Base-by-base conservation (phyloP, 1,140 invertebrate species). In the Berghia stephanieae region DNA sequence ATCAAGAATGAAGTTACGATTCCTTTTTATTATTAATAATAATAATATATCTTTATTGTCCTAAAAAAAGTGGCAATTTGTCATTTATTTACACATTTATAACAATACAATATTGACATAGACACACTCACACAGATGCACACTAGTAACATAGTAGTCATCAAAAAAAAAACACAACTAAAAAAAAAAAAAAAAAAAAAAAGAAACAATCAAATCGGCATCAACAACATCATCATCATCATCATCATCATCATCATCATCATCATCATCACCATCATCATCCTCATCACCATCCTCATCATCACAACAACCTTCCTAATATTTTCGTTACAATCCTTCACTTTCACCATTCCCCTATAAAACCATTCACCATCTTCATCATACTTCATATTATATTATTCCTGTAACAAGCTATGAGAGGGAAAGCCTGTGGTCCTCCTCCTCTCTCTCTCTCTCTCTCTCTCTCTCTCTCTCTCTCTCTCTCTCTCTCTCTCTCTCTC, bases 351-450 rank as follows among this genome's bases (percentile, higher is more conserved):
- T n/a, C n/a, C n/a, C n/a, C n/a, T n/a, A n/a, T n/a, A n/a, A n/a
- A n/a, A n/a, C n/a, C n/a, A n/a, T n/a, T n/a, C n/a, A n/a, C n/a
- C 71, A 66, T 75, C 71, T 57, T 75, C 77, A 79, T 79, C 72
- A 78, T 73, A 42, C 57, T 69, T 38, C 31, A 38, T 38, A 69
- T 69, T 27, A 63, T 63, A 16, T 21, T 63, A 16, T 21, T 63
- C 57, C 18, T 10, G n/a, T 36, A 36, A 68, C 18, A 68, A 36
- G 34, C 18, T 5, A 36, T n/a, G 38, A 68, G n/a, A 67, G 27
- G 38, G 34, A 67, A 4, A 57, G 21, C 52, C 10, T 44, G 38
- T 43, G 42, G 66, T n/a, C 46, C 31, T 66, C 60, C 16, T 27
- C 31, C n/a, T 24, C 60, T 75, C 27, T 75, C 74, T 43, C 57